These are phyloP conservation scores for Hippasteria phrygiana DNA, from an alignment of 53 echinoderm and acorn worm species.

Conservation along the genomic window DNA sequence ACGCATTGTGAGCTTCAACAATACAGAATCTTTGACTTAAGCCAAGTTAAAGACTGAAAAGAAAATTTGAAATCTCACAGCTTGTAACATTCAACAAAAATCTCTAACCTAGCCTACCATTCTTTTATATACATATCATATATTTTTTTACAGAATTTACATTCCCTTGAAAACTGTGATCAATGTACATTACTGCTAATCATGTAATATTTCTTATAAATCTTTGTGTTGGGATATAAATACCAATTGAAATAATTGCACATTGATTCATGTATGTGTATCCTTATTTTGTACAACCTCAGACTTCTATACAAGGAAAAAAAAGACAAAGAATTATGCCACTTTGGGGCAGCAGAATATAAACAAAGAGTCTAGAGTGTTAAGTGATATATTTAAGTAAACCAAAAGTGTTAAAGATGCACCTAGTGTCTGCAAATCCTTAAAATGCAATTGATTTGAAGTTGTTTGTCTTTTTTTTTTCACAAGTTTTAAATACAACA, in stretches of 20 bases:
- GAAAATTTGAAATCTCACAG: no score
- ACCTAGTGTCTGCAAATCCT: no score
- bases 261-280: neutral
- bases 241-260: slow-evolving; percentile 24
- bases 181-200: slow-evolving; percentile 8
- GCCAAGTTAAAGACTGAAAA: no score
- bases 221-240: slow-evolving; percentile 5
- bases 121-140: slow-evolving; percentile 37
- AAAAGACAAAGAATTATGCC: neutral
- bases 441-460: no score
- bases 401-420: no score
- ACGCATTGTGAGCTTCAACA: no score
- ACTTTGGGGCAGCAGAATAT: no score
- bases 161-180: neutral
- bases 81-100: neutral
- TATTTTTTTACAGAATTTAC: slow-evolving; percentile 44
- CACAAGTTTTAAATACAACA: no score
- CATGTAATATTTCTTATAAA: neutral
- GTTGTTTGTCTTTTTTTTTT: no score
- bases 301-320: neutral
- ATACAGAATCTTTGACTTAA: no score
- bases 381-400: no score
- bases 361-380: no score
- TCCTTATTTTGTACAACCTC: neutral
- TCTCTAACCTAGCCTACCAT: neutral